Base-by-base conservation (phyloP, 1,140 invertebrate genomes). In the Leptoteleia sp. region DNA sequence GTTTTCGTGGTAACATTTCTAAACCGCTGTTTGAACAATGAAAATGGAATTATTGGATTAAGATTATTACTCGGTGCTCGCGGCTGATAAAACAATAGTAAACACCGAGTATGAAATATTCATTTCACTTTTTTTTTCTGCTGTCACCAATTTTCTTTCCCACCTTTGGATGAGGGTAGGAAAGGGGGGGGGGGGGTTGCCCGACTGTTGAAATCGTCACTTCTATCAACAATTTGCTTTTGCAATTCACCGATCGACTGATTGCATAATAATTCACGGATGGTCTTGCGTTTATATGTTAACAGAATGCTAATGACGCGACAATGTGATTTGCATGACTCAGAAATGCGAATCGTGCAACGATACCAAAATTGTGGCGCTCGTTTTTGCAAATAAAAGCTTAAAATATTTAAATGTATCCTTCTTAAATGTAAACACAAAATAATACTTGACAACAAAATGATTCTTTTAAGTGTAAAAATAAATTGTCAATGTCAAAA, bases 261-360 rank as follows among this genome's bases (percentile, higher is more conserved):
- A 70, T 70, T 70, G 35, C 65, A 50, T 59, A 70, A 70, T 15
- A 59, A 70, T 70, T 70, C 40, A 42, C 45, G 33, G 12, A 29
- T 29, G 25, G 62, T 57, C 64, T 37, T 48, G 64, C 43, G 50
- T 45, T 67, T 54, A 17, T 67, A 45, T 45, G 62, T 67, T 68
- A 68, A 48, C 52, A 57, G 43, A 68, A 57, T 48, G 52, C 64
- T 68, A 68, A 68, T 25, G 50, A 68, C 40, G 64, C 57, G 64
- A 68, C 52, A 57, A 68, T 68, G 57, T 57, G 64, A 57, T 68
- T 57, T 68, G 64, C 42, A 52, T 57, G 64, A 48, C 64, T 57
- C 52, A 31, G 40, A 16, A 57, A 57, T 57, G 38, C 37, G 29
- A 54, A 67, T 33, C 17, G 15, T 22, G 8, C 4, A 6, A 43